phyloP scores from a whole-genome alignment of 64 coral and sea anemone genomes.

The Porites australiensis region DNA sequence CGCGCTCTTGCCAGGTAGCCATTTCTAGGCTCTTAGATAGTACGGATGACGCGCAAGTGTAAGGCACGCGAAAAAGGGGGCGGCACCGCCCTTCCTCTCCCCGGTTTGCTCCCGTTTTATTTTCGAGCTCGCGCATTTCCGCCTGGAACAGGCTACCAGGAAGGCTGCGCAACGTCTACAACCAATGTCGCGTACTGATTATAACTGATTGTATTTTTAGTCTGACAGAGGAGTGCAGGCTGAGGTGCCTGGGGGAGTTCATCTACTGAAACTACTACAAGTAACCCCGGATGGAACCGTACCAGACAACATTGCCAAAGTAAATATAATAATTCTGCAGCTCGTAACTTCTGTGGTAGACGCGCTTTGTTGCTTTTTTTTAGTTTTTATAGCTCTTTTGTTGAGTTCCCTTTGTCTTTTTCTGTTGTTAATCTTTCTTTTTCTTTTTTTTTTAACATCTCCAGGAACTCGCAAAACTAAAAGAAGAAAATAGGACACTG shows the following conservation, averaged over 20 bases:
- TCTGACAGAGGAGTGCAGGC: conserved; percentile 11
- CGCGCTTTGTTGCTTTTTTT: no score
- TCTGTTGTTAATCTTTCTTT: not conserved
- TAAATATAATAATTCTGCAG: conserved; percentile 1
- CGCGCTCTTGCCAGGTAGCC: no score
- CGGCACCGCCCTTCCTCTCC: no score
- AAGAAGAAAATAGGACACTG: conserved; percentile 84
- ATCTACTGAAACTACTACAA: conserved; percentile 66
- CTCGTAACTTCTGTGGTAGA: no score
- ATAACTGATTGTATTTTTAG: not conserved
- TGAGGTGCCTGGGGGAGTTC: not conserved
- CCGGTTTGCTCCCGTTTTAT: no score
- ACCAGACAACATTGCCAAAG: conserved; percentile 81
- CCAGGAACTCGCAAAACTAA: conserved; percentile 87
- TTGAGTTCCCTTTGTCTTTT: no score
- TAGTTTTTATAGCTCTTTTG: no score
- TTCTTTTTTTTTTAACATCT: not conserved
- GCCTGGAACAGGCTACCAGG: not conserved
- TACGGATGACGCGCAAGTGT: no score
- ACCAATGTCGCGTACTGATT: not conserved
- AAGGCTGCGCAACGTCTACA: no score
- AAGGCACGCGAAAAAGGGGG: no score
- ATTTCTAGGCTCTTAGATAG: no score
- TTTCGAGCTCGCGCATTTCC: no score
- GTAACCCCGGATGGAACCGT: conserved; percentile 75